A percentile compares a stretch with the other conserved stretches of the same genome.
These are phyloP conservation scores for Daubentonia madagascariensis DNA, from an alignment of 2,113 vertebrate genomes.

Conservation along the genomic window DNA sequence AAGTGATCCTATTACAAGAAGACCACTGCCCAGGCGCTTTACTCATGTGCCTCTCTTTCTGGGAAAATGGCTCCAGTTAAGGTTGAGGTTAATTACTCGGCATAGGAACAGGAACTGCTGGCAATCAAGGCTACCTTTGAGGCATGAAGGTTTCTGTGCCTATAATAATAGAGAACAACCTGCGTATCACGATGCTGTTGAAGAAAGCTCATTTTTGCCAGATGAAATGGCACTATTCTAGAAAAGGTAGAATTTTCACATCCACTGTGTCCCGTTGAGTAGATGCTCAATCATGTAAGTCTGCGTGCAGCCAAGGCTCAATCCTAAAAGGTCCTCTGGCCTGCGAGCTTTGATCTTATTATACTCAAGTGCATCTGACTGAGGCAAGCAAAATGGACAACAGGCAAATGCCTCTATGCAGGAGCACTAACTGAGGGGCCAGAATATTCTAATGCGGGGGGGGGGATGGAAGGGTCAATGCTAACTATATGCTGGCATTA, in stretches of 20 bases:
- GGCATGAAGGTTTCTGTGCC: not conserved
- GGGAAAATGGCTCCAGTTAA: not conserved
- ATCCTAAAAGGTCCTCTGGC: not conserved
- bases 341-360: not conserved
- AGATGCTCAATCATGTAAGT: not conserved
- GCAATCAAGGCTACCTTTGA: not conserved
- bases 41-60: not conserved
- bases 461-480: not conserved
- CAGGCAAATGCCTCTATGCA: not conserved
- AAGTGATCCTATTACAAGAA: conserved; percentile 7
- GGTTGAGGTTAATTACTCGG: not conserved
- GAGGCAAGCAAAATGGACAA: not conserved
- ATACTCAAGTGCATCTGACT: not conserved
- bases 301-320: not conserved
- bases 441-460: not conserved
- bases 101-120: not conserved
- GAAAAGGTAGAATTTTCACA: not conserved
- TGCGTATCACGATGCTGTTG: not conserved
- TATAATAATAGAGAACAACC: not conserved
- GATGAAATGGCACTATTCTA: not conserved
- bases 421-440: not conserved
- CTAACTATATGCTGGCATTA: not conserved
- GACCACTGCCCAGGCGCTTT: not conserved
- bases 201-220: not conserved
- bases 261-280: not conserved